Base-by-base conservation (phyloP, 2,797 vertebrate species). In the Periparus ater region DNA sequence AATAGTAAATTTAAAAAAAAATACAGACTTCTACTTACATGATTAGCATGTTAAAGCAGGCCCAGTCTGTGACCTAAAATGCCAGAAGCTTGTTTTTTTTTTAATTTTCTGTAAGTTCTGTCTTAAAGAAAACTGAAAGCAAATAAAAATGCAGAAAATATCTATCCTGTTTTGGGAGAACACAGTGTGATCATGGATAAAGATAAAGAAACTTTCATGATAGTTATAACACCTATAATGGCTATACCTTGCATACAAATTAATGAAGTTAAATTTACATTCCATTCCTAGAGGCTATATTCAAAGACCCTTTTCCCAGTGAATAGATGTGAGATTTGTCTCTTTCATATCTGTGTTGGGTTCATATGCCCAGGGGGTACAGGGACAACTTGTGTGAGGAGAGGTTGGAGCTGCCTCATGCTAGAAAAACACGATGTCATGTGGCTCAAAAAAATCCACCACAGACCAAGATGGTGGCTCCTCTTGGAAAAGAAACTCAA, bases 1-100 rank as follows among this genome's bases (percentile, higher is more conserved):
- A 88, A 76, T 58, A 8, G 44, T 75, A 61, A n/a, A 79, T 65
- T 85, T 83, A 65, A 71, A 86, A 88, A 75, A 23, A 91, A 95
- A 51, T 47, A 36, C 66, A 78, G 34, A 57, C n/a, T 47, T 25
- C 29, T 61, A 19, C 27, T 89, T 82, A 36, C 25, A 45, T 61
- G 17, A 80, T 77, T 63, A 88, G 13, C 42, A 54, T 22, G 11
- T 40, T 60, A 87, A 91, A 87, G 12, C 29, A 71, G 21, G 11
- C 7, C 57, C 7, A 2, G 65, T 68, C 32, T 45, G 19, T 36
- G 38, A 63, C n/a, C 36, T 36, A 84, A 76, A 81, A 62, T 58
- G 25, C 10, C 25, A 47, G 47, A 62, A 76, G 19, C 10, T 55
- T 2, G 2, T 22, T 53, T 6, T 11, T 71, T 70, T 68, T 75